Base-by-base conservation (phyloP, 1,140 invertebrate genomes). In the Galendromus occidentalis region DNA sequence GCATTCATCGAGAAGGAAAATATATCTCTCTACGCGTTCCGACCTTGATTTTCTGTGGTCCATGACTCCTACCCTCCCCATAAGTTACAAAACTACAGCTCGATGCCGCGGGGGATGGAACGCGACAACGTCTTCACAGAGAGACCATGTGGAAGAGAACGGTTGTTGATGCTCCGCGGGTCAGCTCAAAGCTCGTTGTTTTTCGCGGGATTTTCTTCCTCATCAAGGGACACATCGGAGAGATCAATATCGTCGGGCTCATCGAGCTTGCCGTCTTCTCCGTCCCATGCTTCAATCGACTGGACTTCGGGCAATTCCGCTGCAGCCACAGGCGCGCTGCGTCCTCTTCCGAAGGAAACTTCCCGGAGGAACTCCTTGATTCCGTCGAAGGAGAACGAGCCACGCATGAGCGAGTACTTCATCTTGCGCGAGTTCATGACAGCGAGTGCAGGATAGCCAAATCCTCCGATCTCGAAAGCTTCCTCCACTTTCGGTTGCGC, bases 381-480 rank as follows among this genome's bases (percentile, higher is more conserved):
- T 67, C 96, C 96, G 66, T 86, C 85, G 69, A 87, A 82, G 6
- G 89, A 93, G 78, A 98, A 99, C 25, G 93, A 87, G 51, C 94
- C 94, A 70, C 87, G 84, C 0, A 99, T 78, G 1, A 91, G 80
- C 0, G 92, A 90, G 78, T 88, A 98, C 74, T 95, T 97, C 83
- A 93, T 87, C 79, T 98, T 98, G 76, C 95, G 91, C 7, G 85
- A 82, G 77, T 97, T 98, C 30, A 98, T 84, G 25, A 92, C 93
- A 12, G 90, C 92, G 83, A 99, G 85, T 12, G 94, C 93, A 28
- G 82, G 81, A 69, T 83, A 84, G 29, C 82, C 81, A 72, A 84
- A 84, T 64, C 82, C 83, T 65, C 96, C 96, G 66, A 99, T 87
- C 71, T 92, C 94, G 25, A 99, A 75, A 2, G 86, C 82, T 70